Evolutionary conservation across 2,113 vertebrate species (phyloP).

Genomic region (Nipponia nippon): DNA sequence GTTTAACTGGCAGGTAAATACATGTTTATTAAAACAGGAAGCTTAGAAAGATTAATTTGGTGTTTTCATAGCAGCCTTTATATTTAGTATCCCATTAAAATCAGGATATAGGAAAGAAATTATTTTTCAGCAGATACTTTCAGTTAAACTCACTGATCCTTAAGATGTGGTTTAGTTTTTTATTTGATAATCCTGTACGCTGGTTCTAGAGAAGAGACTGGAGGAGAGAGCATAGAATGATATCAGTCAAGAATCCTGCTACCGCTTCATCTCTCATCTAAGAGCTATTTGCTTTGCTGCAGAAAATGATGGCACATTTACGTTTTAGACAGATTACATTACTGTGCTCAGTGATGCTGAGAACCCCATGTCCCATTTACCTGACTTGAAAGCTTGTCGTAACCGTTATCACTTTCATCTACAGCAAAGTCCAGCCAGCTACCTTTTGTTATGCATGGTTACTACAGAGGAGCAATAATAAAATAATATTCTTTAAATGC

Average conservation of each 20-base stretch:
- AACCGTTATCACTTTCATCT: neutral
- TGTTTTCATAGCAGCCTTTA: neutral
- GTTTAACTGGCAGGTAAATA: neutral
- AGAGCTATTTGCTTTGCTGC: neutral
- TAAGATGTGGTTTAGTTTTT: neutral
- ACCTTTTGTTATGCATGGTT: neutral
- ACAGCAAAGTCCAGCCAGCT: neutral
- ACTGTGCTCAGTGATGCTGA: neutral
- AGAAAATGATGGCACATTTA: neutral
- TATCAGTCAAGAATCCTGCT: neutral
- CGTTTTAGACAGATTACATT: neutral
- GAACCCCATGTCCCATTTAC: neutral
- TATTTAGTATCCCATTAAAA: neutral
- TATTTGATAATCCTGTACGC: neutral
- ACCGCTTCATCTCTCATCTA: neutral
- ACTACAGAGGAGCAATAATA: neutral
- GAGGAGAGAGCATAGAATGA: neutral
- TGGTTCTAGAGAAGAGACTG: neutral
- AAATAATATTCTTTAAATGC: neutral
- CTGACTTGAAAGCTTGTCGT: neutral
- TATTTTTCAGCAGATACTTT: neutral
- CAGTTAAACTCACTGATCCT: neutral
- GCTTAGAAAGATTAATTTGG: neutral
- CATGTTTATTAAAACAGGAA: neutral
- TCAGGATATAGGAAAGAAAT: neutral